Conservation (phyloP, 2,888 invertebrate genomes). For the Archips xylosteana region DNA sequence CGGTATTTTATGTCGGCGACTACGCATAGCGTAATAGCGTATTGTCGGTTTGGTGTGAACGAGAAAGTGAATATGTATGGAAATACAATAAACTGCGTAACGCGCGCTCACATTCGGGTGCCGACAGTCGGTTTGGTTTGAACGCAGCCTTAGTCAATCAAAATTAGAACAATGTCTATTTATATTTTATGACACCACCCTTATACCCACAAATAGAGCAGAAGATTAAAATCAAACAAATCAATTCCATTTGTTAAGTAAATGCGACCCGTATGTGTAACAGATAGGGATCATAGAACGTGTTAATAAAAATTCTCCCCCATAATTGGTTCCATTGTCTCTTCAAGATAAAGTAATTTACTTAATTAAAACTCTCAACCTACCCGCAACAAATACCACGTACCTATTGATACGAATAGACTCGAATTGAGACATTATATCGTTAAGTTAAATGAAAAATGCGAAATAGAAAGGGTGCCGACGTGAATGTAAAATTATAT, state of each 20-base stretch:
- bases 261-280: slow-evolving; percentile 77
- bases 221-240: slow-evolving; percentile 79
- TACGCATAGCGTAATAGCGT: no score
- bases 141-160: no score
- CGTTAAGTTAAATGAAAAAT: slow-evolving; percentile 46
- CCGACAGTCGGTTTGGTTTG: no score
- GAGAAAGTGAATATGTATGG: no score
- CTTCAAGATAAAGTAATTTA: slow-evolving; percentile 82
- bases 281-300: slow-evolving; percentile 54
- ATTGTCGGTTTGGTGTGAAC: no score
- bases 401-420: slow-evolving; percentile 73
- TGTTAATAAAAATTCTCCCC: slow-evolving; percentile 59
- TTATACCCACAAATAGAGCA: slow-evolving; percentile 51
- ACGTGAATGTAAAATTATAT: slow-evolving; percentile 2
- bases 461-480: slow-evolving; percentile 40
- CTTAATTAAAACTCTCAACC: slow-evolving; percentile 81
- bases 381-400: slow-evolving; percentile 50
- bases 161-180: slow-evolving; percentile 16
- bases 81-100: no score
- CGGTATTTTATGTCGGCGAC: no score
- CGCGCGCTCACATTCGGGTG: no score
- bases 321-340: slow-evolving; percentile 76
- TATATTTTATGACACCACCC: slow-evolving; percentile 28
- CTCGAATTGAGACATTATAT: slow-evolving; percentile 67
- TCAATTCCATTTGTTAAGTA: slow-evolving; percentile 81